A percentile compares a stretch with the other conserved stretches of the same genome.
phyloP scores from a whole-genome alignment of 2,797 vertebrate species.

The Molossus alvarezi region DNA sequence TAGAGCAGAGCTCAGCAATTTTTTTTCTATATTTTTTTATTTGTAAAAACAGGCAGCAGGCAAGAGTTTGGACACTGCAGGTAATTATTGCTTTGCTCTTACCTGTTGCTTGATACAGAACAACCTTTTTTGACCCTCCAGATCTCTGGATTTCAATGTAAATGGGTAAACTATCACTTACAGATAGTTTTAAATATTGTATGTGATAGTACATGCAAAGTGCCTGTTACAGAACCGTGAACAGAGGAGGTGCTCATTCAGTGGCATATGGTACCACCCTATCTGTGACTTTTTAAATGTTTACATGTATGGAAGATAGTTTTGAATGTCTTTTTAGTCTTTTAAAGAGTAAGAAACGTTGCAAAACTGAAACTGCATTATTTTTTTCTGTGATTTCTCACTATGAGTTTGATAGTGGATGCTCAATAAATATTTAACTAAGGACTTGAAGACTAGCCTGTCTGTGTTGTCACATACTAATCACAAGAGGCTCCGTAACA shows the following conservation, averaged over 20 bases:
- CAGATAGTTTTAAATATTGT: not conserved
- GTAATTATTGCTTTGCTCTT: not conserved
- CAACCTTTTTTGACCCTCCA: not conserved
- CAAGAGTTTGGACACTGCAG: not conserved
- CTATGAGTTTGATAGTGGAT: not conserved
- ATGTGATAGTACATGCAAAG: not conserved
- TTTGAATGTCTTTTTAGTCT: conserved; percentile 8
- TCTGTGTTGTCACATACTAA: conserved; percentile 1
- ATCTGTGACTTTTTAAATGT: not conserved
- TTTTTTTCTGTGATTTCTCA: conserved; percentile 63
- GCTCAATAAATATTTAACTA: conserved; percentile 78
- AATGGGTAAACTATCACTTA: not conserved
- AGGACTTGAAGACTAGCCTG: conserved; percentile 22
- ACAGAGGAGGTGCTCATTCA: not conserved
- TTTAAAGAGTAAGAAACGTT: conserved; percentile 15
- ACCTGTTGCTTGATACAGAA: not conserved
- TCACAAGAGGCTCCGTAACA: conserved; percentile 35
- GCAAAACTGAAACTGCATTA: conserved; percentile 2
- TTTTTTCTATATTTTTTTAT: not conserved
- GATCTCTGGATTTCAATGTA: not conserved
- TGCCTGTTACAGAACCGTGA: not conserved
- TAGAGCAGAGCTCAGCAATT: not conserved
- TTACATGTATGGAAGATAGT: not conserved
- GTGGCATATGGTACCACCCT: not conserved
- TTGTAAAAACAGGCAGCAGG: not conserved